phyloP scores from a whole-genome alignment of 2,888 invertebrate species.

The Cheilosia soror region DNA sequence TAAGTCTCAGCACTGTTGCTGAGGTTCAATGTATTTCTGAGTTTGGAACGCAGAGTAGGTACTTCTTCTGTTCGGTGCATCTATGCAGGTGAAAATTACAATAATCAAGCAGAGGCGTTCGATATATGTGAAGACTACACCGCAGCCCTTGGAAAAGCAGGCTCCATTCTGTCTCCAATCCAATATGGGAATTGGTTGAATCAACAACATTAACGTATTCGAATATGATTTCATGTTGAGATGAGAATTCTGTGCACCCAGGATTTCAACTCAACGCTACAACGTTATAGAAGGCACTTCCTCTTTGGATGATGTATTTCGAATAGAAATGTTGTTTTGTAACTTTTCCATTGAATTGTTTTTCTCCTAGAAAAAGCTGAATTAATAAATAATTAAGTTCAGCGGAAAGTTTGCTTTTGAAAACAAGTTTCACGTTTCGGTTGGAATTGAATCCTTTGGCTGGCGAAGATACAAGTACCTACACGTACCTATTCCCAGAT shows the following conservation, averaged over 20 bases:
- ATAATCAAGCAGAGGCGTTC: constrained; percentile 34
- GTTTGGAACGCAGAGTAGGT: constrained; percentile 29
- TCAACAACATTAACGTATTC: constrained; percentile 28
- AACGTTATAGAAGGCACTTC: background rate
- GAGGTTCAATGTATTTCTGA: constrained; percentile 61
- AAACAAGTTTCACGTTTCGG: constrained; percentile 28
- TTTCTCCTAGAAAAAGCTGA: constrained; percentile 9
- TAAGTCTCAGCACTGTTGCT: background rate
- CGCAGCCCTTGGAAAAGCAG: constrained; percentile 3
- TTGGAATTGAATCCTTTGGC: background rate
- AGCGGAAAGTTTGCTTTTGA: constrained; percentile 19
- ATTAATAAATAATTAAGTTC: constrained; percentile 62
- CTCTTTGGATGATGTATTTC: constrained; percentile 19
- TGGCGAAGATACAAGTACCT: background rate
- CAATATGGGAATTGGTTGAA: constrained; percentile 47
- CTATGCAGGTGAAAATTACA: constrained; percentile 63
- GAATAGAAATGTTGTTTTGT: constrained; percentile 2
- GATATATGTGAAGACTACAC: constrained; percentile 49
- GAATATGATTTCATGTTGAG: background rate
- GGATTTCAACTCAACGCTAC: constrained; percentile 6
- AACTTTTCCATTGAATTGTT: constrained; percentile 36
- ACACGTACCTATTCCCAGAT: constrained; percentile 4
- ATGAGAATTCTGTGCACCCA: constrained; percentile 28
- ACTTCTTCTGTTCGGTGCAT: constrained; percentile 20
- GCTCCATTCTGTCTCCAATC: constrained; percentile 23